Base-by-base conservation (phyloP, 2,797 vertebrate genomes). In the Arnoldichthys spilopterus region DNA sequence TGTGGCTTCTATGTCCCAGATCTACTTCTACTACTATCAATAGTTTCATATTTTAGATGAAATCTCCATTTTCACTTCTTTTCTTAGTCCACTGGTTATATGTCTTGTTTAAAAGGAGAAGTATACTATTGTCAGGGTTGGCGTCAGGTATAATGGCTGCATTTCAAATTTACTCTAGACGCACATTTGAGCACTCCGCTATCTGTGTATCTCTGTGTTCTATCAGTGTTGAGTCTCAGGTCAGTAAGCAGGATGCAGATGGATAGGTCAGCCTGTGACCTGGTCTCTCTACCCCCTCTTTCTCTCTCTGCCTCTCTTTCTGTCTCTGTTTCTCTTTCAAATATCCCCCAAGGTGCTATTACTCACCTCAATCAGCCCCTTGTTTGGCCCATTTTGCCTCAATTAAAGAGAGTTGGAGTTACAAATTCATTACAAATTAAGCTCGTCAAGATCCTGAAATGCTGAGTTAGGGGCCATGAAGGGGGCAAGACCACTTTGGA, bases 361-460 rank as follows among this genome's bases (percentile, higher is more conserved):
- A 88, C 83, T 85, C 82, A 80, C 82, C 87, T 91, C 90, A 87
- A 85, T 90, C 89, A 90, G 83, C 72, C 84, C 81, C 90, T 89
- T 89, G 86, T 93, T 91, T 88, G 87, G 76, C 84, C 88, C 90
- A 86, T 90, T 84, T 85, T 90, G 78, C 68, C 43, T 85, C 89
- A 91, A 86, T 94, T 91, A 91, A 93, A 90, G 83, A 74, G 89
- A 90, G 89, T 88, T 86, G 89, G 88, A 89, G 94, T 91, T 86
- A 92, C 92, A 95, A 94, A 95, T 95, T 92, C 91, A 87, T 89
- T 88, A 95, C 95, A 96, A 96, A 96, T 95, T 88, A 92, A 90
- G 92, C 92, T 90, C 85, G 91, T 89, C 90, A 93, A 93, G 90
- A 91, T 89, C 88, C 87, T 89, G 72, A 81, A 78, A 90, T 90